Percentiles rank a stretch among this genome's conserved stretches.
These are phyloP conservation scores for Schizaphis graminum DNA, from an alignment of 2,888 invertebrate genomes.

Conservation along the genomic window DNA sequence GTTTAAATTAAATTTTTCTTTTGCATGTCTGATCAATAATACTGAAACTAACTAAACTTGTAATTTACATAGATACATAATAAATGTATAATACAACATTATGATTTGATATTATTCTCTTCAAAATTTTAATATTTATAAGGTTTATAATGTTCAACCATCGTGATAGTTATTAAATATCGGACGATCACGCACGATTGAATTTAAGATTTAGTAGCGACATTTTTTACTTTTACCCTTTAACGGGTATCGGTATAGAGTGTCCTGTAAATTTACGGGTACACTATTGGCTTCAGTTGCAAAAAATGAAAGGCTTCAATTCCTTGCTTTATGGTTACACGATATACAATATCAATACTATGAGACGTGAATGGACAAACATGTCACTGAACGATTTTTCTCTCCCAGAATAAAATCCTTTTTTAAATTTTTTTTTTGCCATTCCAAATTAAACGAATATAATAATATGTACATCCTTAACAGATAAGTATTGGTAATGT, in stretches of 20 bases:
- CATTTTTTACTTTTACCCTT: background rate
- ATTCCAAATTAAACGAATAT: background rate
- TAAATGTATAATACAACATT: background rate
- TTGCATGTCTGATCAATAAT: background rate
- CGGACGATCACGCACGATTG: background rate
- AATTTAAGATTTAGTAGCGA: slow-evolving; percentile 27
- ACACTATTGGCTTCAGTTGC: background rate
- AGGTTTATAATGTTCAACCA: background rate
- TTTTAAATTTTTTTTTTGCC: background rate
- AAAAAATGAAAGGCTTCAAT: slow-evolving; percentile 27
- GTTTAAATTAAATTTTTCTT: background rate
- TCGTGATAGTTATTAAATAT: slow-evolving; percentile 37
- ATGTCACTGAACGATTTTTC: background rate
- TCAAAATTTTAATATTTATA: slow-evolving; percentile 9
- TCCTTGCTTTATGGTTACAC: background rate
- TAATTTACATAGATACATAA: background rate
- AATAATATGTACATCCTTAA: background rate
- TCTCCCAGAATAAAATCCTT: background rate
- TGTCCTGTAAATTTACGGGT: background rate
- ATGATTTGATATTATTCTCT: background rate
- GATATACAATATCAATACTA: background rate
- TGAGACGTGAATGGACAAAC: background rate
- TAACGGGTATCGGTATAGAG: background rate
- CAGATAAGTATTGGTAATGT: background rate
- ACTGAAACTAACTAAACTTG: background rate